Conservation (phyloP, 2,888 invertebrate genomes). For the Encarsia formosa region DNA sequence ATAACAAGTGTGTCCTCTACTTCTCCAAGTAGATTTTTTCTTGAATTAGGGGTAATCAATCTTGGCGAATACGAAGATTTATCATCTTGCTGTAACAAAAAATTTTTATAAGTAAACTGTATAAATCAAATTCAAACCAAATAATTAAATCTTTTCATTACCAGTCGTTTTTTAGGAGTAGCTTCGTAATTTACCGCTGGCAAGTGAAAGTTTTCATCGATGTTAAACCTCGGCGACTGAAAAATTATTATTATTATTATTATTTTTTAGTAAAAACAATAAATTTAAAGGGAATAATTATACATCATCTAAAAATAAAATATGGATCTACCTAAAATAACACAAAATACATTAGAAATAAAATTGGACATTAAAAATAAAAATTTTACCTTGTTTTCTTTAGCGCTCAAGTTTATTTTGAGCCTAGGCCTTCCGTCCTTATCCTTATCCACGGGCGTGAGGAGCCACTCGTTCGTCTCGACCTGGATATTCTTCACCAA, state of each 20-base stretch:
- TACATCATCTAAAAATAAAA: no score
- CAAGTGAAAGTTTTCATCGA: slow-evolving; percentile 27
- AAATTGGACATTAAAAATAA: no score
- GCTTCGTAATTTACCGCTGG: slow-evolving; percentile 35
- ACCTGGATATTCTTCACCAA: slow-evolving; percentile 37
- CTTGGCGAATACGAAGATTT: slow-evolving; percentile 18
- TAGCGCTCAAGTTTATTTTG: slow-evolving; percentile 31
- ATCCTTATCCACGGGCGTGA: slow-evolving; percentile 31
- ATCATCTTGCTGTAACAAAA: slow-evolving; percentile 23
- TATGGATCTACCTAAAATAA: no score
- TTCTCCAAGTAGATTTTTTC: slow-evolving; percentile 31
- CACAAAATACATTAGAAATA: no score
- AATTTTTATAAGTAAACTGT: not conserved
- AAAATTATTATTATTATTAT: not conserved
- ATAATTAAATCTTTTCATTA: slow-evolving; percentile 29
- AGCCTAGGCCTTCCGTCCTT: slow-evolving; percentile 16
- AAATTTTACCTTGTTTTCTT: slow-evolving; percentile 27
- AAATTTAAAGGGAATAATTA: no score
- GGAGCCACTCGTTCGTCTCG: slow-evolving; percentile 32
- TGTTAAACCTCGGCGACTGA: slow-evolving; percentile 12
- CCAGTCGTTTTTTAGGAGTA: slow-evolving; percentile 33
- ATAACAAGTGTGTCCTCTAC: slow-evolving; percentile 38
- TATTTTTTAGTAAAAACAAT: not conserved
- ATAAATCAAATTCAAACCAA: not conserved
- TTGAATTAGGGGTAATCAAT: slow-evolving; percentile 16